phyloP scores from a whole-genome alignment of 2,113 vertebrate genomes.

The Panthera leo region DNA sequence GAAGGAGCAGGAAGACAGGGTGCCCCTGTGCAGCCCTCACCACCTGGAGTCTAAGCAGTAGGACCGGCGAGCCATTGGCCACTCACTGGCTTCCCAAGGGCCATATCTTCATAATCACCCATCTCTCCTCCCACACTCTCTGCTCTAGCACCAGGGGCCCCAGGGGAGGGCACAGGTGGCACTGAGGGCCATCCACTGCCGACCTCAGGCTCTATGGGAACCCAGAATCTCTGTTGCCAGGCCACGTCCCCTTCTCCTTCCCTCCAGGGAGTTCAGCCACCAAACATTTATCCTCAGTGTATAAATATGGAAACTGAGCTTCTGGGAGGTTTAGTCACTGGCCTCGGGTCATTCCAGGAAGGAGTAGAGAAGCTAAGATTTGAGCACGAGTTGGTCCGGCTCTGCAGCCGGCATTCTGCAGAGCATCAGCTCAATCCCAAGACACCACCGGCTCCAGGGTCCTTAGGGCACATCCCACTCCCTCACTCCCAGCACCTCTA shows the following conservation, averaged over 20 bases:
- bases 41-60: not conserved
- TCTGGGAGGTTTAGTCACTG: not conserved
- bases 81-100: slow-evolving; percentile 26
- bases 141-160: slow-evolving; percentile 45
- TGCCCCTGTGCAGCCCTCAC: slow-evolving; percentile 24
- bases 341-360: not conserved
- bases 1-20: not conserved
- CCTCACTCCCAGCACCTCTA: not conserved
- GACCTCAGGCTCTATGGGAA: not conserved
- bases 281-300: not conserved
- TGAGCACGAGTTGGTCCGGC: not conserved
- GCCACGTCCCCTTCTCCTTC: too few relatives aligned
- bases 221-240: not conserved
- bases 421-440: not conserved
- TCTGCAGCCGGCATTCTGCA: not conserved
- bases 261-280: not conserved
- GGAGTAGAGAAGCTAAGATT: not conserved
- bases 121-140: not conserved
- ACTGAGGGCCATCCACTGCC: not conserved
- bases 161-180: fast-evolving
- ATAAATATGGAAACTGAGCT: not conserved
- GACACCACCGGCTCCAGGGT: not conserved
- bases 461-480: not conserved
- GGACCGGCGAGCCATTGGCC: not conserved
- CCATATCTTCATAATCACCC: not conserved